These are phyloP conservation scores for Bombyx huttoni DNA, from an alignment of 2,888 invertebrate genomes.

Conservation along the genomic window DNA sequence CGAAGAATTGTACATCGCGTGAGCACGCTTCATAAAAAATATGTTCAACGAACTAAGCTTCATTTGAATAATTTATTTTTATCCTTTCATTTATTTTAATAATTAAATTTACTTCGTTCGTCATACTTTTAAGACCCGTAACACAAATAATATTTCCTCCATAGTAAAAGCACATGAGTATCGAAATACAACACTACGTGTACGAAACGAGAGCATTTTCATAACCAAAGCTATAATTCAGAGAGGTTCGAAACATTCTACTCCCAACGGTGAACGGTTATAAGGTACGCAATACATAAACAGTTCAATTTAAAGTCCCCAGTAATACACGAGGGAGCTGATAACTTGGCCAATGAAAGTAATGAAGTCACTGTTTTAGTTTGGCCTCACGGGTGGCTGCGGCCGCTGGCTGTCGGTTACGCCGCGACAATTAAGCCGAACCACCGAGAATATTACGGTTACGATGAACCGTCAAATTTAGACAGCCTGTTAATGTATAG, in stretches of 20 bases:
- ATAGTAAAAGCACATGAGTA: not conserved
- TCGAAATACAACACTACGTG: not conserved
- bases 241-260: constrained; percentile 2
- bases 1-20: no score
- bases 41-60: no score
- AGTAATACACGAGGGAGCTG: constrained; percentile 25
- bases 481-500: not conserved
- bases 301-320: constrained; percentile 37
- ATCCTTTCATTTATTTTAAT: no score
- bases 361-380: constrained; percentile 30
- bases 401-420: constrained; percentile 15
- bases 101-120: no score
- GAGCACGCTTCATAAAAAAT: no score
- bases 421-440: not conserved
- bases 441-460: not conserved
- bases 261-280: constrained; percentile 17
- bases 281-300: constrained; percentile 31
- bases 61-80: no score
- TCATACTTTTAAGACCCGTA: no score
- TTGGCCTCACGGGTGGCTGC: constrained; percentile 25
- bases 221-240: not conserved
- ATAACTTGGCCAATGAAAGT: constrained; percentile 33
- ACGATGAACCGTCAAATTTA: not conserved
- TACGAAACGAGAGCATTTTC: not conserved
- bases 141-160: no score